These are phyloP conservation scores for Anticlea derivata DNA, from an alignment of 2,888 invertebrate genomes.

Conservation along the genomic window DNA sequence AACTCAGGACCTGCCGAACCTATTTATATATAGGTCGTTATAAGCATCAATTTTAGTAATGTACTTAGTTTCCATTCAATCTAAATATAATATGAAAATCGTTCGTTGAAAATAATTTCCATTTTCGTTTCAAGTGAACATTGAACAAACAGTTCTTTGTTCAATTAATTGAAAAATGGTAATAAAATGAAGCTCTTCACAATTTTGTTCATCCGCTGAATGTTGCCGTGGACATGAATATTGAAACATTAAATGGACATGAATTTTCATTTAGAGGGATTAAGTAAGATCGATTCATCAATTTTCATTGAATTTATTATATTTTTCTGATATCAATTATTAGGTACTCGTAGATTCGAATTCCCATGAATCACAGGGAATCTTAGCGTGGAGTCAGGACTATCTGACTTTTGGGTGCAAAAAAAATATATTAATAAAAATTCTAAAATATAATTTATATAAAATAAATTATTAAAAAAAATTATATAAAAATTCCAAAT, in stretches of 20 bases:
- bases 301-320: conserved; percentile 1
- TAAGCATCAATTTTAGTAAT: too few species aligned
- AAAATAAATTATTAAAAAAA: too few species aligned
- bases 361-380: too few species aligned
- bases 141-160: conserved; percentile 19
- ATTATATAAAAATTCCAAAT: too few species aligned
- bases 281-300: conserved; percentile 10
- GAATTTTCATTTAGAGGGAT: conserved; percentile 18
- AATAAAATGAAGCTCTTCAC: conserved; percentile 13
- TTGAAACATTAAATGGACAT: conserved; percentile 22
- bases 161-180: conserved; percentile 21
- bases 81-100: background rate
- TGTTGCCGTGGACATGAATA: conserved; percentile 19
- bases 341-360: too few species aligned
- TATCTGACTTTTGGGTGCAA: too few species aligned
- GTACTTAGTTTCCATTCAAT: too few species aligned
- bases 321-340: background rate
- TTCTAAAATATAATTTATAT: too few species aligned
- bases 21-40: too few species aligned
- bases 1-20: too few species aligned
- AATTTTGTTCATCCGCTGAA: conserved; percentile 11
- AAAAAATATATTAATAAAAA: too few species aligned
- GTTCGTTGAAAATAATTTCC: conserved; percentile 4
- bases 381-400: too few species aligned
- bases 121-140: conserved; percentile 10